Percentiles rank a stretch among this genome's conserved stretches.
Conservation (phyloP, 2,113 vertebrate genomes). For the Holacanthus passer region DNA sequence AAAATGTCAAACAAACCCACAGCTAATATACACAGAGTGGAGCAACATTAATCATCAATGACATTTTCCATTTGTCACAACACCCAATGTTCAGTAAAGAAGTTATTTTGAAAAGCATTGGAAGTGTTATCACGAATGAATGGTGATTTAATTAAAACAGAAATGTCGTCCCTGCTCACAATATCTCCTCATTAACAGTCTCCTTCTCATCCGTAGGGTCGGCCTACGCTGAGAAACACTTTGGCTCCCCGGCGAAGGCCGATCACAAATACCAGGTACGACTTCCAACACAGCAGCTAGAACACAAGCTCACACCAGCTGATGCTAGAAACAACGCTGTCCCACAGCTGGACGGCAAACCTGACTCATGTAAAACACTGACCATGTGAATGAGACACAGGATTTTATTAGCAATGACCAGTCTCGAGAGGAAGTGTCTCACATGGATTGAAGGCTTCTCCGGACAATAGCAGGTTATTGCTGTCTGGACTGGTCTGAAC, state of each 20-base stretch:
- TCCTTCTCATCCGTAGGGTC: conserved; percentile 70
- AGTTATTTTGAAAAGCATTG: background rate
- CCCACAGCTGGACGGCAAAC: background rate
- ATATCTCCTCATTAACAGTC: background rate
- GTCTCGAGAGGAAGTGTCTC: background rate
- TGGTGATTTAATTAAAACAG: background rate
- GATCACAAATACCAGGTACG: conserved; percentile 75
- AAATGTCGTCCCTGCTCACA: background rate
- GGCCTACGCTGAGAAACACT: conserved; percentile 78
- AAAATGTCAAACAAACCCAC: background rate
- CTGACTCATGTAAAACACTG: background rate
- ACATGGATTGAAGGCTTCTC: background rate
- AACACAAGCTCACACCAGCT: background rate
- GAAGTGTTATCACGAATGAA: background rate
- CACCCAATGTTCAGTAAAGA: conserved; percentile 2
- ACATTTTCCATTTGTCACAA: background rate
- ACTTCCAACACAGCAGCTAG: background rate
- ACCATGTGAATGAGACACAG: background rate
- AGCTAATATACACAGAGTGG: background rate
- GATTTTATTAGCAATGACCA: background rate
- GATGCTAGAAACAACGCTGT: background rate
- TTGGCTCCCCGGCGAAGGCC: conserved; percentile 67
- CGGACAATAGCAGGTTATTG: background rate
- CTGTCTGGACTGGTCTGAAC: background rate
- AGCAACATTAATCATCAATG: background rate